Evolutionary conservation across 1,140 invertebrate genomes (phyloP), one percentile per base, ranked within the genome.

Genomic region (Helicoverpa armigera): DNA sequence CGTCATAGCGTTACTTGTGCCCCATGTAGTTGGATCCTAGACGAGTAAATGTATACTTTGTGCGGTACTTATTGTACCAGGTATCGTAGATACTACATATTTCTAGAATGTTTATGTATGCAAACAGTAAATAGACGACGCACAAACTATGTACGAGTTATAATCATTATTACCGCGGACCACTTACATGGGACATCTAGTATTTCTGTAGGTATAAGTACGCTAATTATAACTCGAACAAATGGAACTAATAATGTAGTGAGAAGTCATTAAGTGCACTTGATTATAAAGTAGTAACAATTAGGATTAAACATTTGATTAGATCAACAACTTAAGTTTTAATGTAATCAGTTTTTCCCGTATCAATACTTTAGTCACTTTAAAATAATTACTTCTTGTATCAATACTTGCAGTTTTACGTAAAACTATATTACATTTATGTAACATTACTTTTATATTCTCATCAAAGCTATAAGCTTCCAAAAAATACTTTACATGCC

Each of bases 201-300:
- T 86, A 85, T 83, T 78, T 80, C 77, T 74, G 80, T 89, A 89
- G 77, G 58, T 69, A 75, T 88, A 89, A 87, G 82, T 65, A 87
- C 56, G 80, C 84, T 86, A 82, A 85, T 80, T 83, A 80, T 83
- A 82, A 87, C 80, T 82, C 56, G 53, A 89, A 89, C 81, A 82
- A 88, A 88, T 70, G 80, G 79, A 90, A 88, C 80, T 91, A 86
- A 85, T 80, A 80, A 80, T 78, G 89, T 92, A 91, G 91, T 92
- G 89, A 90, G 90, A 91, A 86, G 63, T 90, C 87, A 90, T 90
- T 88, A 94, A 93, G 92, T 94, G 91, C 91, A 94, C 92, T 94
- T 94, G 90, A 88, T 86, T 87, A 81, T 92, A 91, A 89, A 86
- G 86, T 88, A 89, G 84, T 83, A 53, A 81, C 75, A 85, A 72